A percentile compares a stretch with the other conserved stretches of the same genome.
Evolutionary conservation across 2,888 invertebrate species (phyloP).

Genomic region (Fabriciana adippe): DNA sequence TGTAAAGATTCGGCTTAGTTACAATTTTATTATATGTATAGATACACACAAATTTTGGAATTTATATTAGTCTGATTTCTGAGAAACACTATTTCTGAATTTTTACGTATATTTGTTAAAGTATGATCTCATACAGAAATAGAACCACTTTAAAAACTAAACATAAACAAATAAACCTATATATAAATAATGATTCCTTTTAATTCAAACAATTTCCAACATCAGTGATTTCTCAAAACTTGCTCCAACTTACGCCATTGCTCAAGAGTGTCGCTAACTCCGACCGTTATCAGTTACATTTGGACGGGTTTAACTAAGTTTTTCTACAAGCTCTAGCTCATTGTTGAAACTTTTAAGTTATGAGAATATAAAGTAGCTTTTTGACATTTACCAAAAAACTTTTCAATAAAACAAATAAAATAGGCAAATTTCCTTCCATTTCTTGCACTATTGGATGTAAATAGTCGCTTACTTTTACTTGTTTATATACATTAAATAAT

Average conservation of each 20-base stretch:
- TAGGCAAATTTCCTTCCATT: neutral
- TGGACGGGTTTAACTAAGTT: slow-evolving; percentile 25
- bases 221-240: slow-evolving; percentile 36
- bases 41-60: too few relatives aligned
- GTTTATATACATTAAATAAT: too few relatives aligned
- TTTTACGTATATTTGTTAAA: too few relatives aligned
- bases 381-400: slow-evolving; percentile 17
- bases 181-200: slow-evolving; percentile 12
- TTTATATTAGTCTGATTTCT: too few relatives aligned
- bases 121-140: too few relatives aligned
- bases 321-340: slow-evolving; percentile 19
- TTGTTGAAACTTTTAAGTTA: slow-evolving; percentile 19
- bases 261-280: slow-evolving; percentile 55
- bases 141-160: neutral
- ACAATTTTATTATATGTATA: too few relatives aligned
- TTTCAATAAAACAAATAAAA: slow-evolving; percentile 21
- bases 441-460: neutral
- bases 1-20: too few relatives aligned
- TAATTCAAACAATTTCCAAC: slow-evolving; percentile 27
- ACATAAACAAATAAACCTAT: neutral
- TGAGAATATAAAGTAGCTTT: slow-evolving; percentile 20
- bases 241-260: slow-evolving; percentile 51
- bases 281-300: slow-evolving; percentile 30
- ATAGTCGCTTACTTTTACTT: neutral
- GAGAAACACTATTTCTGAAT: too few relatives aligned